Conservation (phyloP, 2,797 vertebrate species). For the Pagetopsis macropterus region DNA sequence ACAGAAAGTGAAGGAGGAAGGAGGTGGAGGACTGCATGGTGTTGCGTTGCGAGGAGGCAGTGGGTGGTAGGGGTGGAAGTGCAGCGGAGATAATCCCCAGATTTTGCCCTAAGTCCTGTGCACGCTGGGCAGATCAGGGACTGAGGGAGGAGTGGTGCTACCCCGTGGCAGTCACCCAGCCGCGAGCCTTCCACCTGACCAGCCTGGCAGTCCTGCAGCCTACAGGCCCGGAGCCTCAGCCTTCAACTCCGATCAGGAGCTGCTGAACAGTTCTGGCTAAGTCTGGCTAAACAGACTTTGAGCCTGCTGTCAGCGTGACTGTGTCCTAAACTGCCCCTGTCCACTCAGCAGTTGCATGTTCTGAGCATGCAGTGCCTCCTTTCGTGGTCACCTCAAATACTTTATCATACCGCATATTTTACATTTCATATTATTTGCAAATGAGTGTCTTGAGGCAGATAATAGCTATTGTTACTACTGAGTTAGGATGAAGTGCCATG, state of each 20-base stretch:
- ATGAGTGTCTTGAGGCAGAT: slow-evolving; percentile 13
- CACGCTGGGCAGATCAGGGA: slow-evolving; percentile 88
- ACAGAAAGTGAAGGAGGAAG: slow-evolving; percentile 10
- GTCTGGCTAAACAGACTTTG: slow-evolving; percentile 43
- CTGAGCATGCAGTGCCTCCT: slow-evolving; percentile 10
- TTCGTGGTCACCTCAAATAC: neutral
- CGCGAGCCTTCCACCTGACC: slow-evolving; percentile 84
- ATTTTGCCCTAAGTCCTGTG: slow-evolving; percentile 88
- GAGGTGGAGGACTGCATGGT: slow-evolving; percentile 17
- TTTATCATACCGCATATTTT: slow-evolving; percentile 13
- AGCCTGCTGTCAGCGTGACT: slow-evolving; percentile 24
- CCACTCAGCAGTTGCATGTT: slow-evolving; percentile 23
- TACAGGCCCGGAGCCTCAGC: slow-evolving; percentile 47
- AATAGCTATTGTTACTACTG: slow-evolving; percentile 38
- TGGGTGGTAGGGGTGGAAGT: slow-evolving; percentile 81
- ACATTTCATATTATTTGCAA: slow-evolving; percentile 18
- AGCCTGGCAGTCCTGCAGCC: slow-evolving; percentile 59
- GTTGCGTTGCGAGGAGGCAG: slow-evolving; percentile 47
- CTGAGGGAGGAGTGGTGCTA: slow-evolving; percentile 87
- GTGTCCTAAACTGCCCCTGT: slow-evolving; percentile 56
- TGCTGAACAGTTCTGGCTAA: slow-evolving; percentile 38
- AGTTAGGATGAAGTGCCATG: slow-evolving; percentile 41
- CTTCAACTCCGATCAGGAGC: slow-evolving; percentile 53
- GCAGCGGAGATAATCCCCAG: slow-evolving; percentile 82
- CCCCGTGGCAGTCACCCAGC: slow-evolving; percentile 85